Evolutionary conservation across 1,140 invertebrate genomes (phyloP).

Genomic region (Potamilus streckersoni): DNA sequence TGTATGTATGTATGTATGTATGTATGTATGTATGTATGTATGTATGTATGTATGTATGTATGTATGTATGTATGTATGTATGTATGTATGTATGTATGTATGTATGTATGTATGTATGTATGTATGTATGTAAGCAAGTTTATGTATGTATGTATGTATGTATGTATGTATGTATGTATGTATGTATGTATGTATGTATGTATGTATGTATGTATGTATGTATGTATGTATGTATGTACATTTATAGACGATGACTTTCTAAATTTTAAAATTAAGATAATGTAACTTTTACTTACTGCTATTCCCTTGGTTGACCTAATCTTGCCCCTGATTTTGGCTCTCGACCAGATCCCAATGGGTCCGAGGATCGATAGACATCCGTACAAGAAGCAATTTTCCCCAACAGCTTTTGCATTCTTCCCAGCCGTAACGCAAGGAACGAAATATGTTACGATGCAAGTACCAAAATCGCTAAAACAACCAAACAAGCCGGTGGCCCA

Average conservation of each 20-base stretch:
- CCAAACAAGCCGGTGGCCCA: constrained; percentile 53
- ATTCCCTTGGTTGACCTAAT: constrained; percentile 47
- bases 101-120: too few relatives aligned
- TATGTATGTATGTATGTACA: background rate
- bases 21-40: too few relatives aligned
- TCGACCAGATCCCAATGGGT: constrained; percentile 25
- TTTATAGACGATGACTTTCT: too few relatives aligned
- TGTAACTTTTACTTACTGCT: constrained; percentile 26
- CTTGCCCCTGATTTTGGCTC: constrained; percentile 38
- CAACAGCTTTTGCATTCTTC: constrained; percentile 56
- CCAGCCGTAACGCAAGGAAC: constrained; percentile 57
- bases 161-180: too few relatives aligned
- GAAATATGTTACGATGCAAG: constrained; percentile 59
- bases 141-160: too few relatives aligned
- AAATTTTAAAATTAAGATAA: background rate
- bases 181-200: too few relatives aligned
- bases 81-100: too few relatives aligned
- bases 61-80: too few relatives aligned
- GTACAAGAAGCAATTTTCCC: constrained; percentile 50
- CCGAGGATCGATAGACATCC: constrained; percentile 41
- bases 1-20: too few relatives aligned
- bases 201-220: too few relatives aligned
- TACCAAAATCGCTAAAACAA: constrained; percentile 52
- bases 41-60: too few relatives aligned
- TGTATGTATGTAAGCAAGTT: too few relatives aligned